Base-by-base conservation (phyloP, 2,113 vertebrate species). In the Xenopus borealis region DNA sequence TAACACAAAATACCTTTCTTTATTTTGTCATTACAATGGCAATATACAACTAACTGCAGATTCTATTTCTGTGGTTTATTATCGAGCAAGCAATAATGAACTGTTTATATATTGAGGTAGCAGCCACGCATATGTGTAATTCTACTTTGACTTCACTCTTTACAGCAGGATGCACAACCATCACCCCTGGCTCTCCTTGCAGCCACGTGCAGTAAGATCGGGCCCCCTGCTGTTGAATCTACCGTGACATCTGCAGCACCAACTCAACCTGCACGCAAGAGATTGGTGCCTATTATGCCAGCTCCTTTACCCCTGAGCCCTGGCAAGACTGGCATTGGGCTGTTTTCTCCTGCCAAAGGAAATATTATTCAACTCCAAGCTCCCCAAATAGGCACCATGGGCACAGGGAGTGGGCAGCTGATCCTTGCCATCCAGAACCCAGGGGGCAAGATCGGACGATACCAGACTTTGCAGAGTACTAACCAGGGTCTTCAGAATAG, bases 131-230 rank as follows among this genome's bases (percentile, higher is more conserved):
- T 40, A 40, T 40, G 17, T 55, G 53, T n/a, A n/a, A n/a, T n/a
- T 3, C 0, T 7, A 13, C 4, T 20, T 12, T 19, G 65, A 1
- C 27, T 2, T 45, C 23, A 27, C 23, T 66, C 50, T 40, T 10
- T 70, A 72, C 72, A 72, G 8, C 84, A 98, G 95, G 96, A 99
- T 86, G 90, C 95, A 1, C 96, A 99, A 83, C 97, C 96, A 0
- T 98, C 96, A 78, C 97, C 97, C 20, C 86, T 99, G 63, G 97
- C 96, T n/a, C 93, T 99, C 23, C 88, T 99, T 59, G 97, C 97
- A 1, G 97, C 96, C 4, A 99, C 97, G 79, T 99, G 97, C 82
- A 98, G 96, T 90, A 98, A 99, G 80, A 99, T 99, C 0, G 97
- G 97, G 0, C 97, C 97, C 18, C 96, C 97, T 0, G 96, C 96